Evolutionary conservation across 2,113 vertebrate species (phyloP).

Genomic region (Zapus hudsonius): DNA sequence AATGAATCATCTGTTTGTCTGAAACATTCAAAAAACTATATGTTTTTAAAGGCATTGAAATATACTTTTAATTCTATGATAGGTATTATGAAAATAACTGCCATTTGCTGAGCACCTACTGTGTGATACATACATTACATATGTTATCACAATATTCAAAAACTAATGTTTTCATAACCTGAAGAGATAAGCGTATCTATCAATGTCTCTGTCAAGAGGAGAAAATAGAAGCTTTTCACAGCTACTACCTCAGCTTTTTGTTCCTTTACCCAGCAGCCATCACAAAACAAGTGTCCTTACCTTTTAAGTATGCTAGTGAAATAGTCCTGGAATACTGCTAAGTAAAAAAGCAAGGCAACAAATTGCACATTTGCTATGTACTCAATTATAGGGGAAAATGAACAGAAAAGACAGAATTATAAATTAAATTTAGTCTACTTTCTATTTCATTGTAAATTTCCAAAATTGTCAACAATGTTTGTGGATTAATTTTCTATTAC

Average conservation of each 20-base stretch:
- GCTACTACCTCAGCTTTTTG: neutral
- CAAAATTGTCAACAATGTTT: too few species aligned
- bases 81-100: slow-evolving; percentile 40
- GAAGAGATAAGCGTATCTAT: neutral
- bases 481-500: too few species aligned
- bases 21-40: slow-evolving; percentile 35
- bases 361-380: too few species aligned
- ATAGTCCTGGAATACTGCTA: too few species aligned
- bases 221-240: neutral
- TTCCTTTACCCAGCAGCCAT: neutral
- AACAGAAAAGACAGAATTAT: too few species aligned
- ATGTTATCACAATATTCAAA: neutral
- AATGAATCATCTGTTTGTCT: slow-evolving; percentile 54
- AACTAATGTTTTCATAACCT: neutral
- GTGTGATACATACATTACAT: neutral
- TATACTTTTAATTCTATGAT: slow-evolving; percentile 9
- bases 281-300: neutral
- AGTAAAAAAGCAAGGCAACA: too few species aligned
- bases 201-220: neutral
- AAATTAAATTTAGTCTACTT: too few species aligned
- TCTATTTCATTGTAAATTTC: too few species aligned
- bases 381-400: too few species aligned
- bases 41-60: slow-evolving; percentile 17
- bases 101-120: neutral
- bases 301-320: too few species aligned